Conservation (phyloP, 2,888 invertebrate genomes). For the Vesta saturnalis region DNA sequence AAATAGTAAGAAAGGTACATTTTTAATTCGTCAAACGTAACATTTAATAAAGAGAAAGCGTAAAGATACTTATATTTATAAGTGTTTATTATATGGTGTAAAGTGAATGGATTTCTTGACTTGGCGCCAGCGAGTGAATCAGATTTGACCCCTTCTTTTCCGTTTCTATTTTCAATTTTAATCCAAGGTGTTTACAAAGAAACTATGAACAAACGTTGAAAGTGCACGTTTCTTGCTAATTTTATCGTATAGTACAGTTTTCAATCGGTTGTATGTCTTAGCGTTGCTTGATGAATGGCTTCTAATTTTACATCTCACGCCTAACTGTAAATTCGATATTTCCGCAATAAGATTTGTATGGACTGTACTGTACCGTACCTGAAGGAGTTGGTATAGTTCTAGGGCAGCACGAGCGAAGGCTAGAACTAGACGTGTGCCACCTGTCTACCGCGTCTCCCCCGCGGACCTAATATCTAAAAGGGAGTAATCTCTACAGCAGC, state of each 20-base stretch:
- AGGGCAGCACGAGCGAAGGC: constrained; percentile 31
- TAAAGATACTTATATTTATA: no score
- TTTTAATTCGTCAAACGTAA: no score
- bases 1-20: no score
- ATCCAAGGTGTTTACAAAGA: constrained; percentile 18
- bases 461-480: constrained; percentile 26
- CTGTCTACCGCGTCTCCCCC: constrained; percentile 39
- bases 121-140: constrained; percentile 34
- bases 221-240: constrained; percentile 26
- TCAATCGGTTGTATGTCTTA: constrained; percentile 18
- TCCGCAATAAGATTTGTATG: constrained; percentile 31
- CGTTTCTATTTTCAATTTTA: constrained; percentile 30
- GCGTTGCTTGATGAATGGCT: constrained; percentile 25
- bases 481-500: constrained; percentile 43
- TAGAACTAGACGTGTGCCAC: constrained; percentile 41
- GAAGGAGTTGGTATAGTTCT: constrained; percentile 16
- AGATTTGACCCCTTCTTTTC: constrained; percentile 26
- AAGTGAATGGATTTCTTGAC: constrained; percentile 26
- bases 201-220: constrained; percentile 28
- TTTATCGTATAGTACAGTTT: constrained; percentile 9
- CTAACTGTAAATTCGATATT: constrained; percentile 27
- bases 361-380: constrained; percentile 23
- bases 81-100: neutral
- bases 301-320: constrained; percentile 30
- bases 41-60: neutral